Conservation (phyloP, 1,140 invertebrate species). For the Ephestia elutella region DNA sequence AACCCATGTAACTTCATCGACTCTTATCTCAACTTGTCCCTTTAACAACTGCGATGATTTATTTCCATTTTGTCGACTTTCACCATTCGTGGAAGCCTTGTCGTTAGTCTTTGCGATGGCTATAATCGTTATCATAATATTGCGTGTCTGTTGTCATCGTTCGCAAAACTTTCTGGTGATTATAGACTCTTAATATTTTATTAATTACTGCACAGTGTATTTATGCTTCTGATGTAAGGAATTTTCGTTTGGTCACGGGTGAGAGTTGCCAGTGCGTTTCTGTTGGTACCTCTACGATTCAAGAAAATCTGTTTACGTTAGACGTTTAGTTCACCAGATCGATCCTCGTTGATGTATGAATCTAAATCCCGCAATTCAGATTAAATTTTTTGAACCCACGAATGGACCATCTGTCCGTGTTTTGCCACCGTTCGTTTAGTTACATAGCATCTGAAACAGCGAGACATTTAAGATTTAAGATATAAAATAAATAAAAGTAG, state of each 20-base stretch:
- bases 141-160: conserved; percentile 5
- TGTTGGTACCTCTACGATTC: too few relatives aligned
- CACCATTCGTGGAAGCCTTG: conserved; percentile 35
- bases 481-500: too few relatives aligned
- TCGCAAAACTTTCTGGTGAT: background rate
- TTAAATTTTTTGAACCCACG: too few relatives aligned
- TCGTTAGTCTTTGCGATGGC: conserved; percentile 36
- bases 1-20: conserved; percentile 50
- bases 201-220: background rate
- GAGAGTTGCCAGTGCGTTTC: background rate
- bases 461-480: too few relatives aligned
- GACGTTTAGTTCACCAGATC: too few relatives aligned
- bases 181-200: background rate
- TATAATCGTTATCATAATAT: conserved; percentile 31
- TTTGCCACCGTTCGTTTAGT: too few relatives aligned
- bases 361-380: too few relatives aligned
- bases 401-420: too few relatives aligned
- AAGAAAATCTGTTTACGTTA: too few relatives aligned
- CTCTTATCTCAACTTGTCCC: conserved; percentile 58
- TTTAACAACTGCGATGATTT: conserved; percentile 54
- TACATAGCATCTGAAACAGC: too few relatives aligned
- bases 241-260: background rate
- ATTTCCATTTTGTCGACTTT: conserved; percentile 49
- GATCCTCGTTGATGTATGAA: too few relatives aligned
- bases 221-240: background rate